phyloP scores from a whole-genome alignment of 1,140 invertebrate species.

The Lepeophtheirus salmonis region DNA sequence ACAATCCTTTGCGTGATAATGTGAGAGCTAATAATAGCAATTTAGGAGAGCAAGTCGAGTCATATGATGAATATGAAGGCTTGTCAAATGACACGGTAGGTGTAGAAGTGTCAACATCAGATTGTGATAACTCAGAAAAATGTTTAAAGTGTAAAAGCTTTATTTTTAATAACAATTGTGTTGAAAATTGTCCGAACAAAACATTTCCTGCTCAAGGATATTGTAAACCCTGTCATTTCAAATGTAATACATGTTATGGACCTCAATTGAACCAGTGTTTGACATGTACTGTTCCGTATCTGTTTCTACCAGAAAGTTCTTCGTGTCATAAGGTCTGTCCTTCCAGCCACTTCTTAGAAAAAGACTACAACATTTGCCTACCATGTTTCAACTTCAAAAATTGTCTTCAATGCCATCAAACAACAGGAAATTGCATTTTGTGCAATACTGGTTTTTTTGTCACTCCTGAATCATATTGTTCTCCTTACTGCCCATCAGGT shows the following conservation, averaged over 20 bases:
- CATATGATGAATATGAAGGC: background rate
- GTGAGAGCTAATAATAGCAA: background rate
- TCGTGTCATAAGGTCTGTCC: background rate
- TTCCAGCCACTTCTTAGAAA: background rate
- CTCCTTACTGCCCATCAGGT: background rate
- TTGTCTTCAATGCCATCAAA: background rate
- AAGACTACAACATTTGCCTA: background rate
- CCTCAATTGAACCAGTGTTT: conserved; percentile 1
- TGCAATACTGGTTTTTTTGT: background rate
- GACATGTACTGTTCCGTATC: background rate
- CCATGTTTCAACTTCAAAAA: background rate
- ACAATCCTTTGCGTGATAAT: conserved; percentile 37
- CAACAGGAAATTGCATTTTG: background rate
- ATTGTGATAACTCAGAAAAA: background rate
- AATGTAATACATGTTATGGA: conserved; percentile 10
- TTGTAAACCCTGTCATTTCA: background rate
- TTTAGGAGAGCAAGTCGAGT: background rate
- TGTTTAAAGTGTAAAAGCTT: background rate
- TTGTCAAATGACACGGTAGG: background rate
- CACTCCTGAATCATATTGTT: background rate
- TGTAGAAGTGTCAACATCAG: background rate
- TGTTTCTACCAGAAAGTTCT: background rate
- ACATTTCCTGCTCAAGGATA: background rate
- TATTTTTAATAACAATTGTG: background rate
- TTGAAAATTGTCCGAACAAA: background rate